A percentile compares a stretch with the other conserved stretches of the same genome.
Conservation (phyloP, 2,797 vertebrate species). For the Acridotheres tristis region DNA sequence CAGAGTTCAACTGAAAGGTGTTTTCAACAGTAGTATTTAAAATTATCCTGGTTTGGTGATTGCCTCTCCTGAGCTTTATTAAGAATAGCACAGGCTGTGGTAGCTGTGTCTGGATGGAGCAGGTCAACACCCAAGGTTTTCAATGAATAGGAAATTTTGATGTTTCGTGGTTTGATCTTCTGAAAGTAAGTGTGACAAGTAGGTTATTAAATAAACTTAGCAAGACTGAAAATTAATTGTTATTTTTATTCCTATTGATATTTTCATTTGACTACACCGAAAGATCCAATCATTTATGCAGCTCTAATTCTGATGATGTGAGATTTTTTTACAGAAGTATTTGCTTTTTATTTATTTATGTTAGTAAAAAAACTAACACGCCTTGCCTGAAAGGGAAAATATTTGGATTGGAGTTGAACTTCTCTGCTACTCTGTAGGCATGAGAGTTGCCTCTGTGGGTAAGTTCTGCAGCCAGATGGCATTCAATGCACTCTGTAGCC, state of each 20-base stretch:
- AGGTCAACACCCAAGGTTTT: neutral
- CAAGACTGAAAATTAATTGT: neutral
- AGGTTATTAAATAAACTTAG: neutral
- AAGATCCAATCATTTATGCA: neutral
- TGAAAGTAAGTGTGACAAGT: neutral
- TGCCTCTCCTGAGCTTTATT: neutral
- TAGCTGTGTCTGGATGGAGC: neutral
- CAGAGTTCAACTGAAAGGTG: slow-evolving; percentile 6
- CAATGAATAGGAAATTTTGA: neutral
- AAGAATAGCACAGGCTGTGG: neutral
- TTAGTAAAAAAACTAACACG: slow-evolving; percentile 15
- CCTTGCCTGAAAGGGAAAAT: slow-evolving; percentile 32
- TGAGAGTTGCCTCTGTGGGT: neutral
- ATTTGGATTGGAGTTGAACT: slow-evolving; percentile 30
- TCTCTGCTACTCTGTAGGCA: neutral
- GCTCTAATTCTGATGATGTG: neutral
- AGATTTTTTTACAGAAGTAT: slow-evolving; percentile 11
- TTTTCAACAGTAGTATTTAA: slow-evolving; percentile 9
- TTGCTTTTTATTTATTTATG: slow-evolving; percentile 45
- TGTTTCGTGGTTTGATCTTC: neutral
- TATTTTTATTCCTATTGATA: neutral
- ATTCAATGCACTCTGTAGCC: neutral
- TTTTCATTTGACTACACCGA: neutral
- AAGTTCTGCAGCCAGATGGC: neutral
- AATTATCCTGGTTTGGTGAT: neutral